phyloP scores from a whole-genome alignment of 2,113 vertebrate genomes.

The Phoxinus phoxinus region DNA sequence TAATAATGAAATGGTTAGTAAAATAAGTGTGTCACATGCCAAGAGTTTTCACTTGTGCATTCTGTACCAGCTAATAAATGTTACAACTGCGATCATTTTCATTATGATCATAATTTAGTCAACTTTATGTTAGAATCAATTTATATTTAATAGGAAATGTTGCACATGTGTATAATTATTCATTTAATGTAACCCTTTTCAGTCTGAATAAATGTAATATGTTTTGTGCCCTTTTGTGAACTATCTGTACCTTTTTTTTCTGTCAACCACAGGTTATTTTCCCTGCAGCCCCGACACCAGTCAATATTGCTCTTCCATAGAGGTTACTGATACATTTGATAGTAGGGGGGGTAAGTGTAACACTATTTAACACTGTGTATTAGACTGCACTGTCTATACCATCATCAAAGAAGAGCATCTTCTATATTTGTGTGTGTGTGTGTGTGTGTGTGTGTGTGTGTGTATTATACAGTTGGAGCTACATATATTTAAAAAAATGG shows the following conservation, averaged over 20 bases:
- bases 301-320: constrained; percentile 27
- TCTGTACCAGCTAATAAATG: constrained; percentile 14
- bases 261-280: background rate
- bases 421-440: constrained; percentile 1
- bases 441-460: background rate
- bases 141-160: constrained; percentile 13
- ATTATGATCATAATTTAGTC: constrained; percentile 8
- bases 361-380: constrained; percentile 21
- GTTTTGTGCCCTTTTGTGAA: constrained; percentile 24
- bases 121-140: constrained; percentile 17
- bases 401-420: constrained; percentile 21
- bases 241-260: constrained; percentile 20
- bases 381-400: constrained; percentile 27
- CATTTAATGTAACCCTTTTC: constrained; percentile 4
- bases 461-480: background rate
- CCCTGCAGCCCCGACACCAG: constrained; percentile 16
- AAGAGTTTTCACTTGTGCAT: constrained; percentile 20
- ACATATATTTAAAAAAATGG: constrained; percentile 4
- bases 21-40: constrained; percentile 17
- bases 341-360: constrained; percentile 6
- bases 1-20: constrained; percentile 21
- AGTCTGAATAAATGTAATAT: constrained; percentile 24
- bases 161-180: constrained; percentile 3
- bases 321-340: constrained; percentile 20
- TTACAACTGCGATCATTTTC: constrained; percentile 17